Percentiles rank a stretch among this genome's conserved stretches.
Evolutionary conservation across 2,888 invertebrate genomes (phyloP).

Genomic region (Leptinotarsa juncta): DNA sequence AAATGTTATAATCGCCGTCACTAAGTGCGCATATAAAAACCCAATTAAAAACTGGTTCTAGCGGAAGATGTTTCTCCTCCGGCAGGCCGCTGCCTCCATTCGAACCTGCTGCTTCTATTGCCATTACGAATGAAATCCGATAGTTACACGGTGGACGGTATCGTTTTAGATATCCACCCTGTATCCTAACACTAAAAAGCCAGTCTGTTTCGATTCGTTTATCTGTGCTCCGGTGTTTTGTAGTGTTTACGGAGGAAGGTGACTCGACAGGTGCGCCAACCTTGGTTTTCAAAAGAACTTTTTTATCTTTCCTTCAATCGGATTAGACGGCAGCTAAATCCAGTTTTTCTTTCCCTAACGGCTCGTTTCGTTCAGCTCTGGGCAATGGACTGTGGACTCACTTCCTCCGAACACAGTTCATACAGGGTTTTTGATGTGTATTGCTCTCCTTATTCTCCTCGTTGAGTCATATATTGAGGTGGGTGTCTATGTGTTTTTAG

Average conservation of each 20-base stretch:
- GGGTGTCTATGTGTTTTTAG: slow-evolving; percentile 6
- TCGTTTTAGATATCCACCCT: background rate
- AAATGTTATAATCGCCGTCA: slow-evolving; percentile 16
- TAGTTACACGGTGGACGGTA: background rate
- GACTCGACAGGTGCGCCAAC: slow-evolving; percentile 49
- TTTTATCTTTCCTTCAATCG: slow-evolving; percentile 50
- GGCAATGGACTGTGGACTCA: slow-evolving; percentile 6
- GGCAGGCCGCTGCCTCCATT: slow-evolving; percentile 1
- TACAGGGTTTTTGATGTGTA: background rate
- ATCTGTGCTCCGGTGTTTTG: slow-evolving; percentile 7
- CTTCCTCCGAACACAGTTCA: slow-evolving; percentile 1
- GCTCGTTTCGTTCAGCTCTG: slow-evolving; percentile 22
- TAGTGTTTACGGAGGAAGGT: slow-evolving; percentile 16
- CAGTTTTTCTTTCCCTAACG: slow-evolving; percentile 43
- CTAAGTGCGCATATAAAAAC: slow-evolving; percentile 15
- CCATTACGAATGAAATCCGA: slow-evolving; percentile 2
- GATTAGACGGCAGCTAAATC: slow-evolving; percentile 48
- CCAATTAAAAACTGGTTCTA: slow-evolving; percentile 20
- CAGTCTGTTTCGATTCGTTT: slow-evolving; percentile 11
- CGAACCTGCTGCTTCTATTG: slow-evolving; percentile 11
- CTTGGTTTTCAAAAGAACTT: slow-evolving; percentile 47
- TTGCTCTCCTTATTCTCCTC: background rate
- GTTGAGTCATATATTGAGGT: background rate
- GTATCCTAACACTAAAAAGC: background rate
- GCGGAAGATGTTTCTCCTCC: slow-evolving; percentile 16